These are phyloP conservation scores for Listronotus bonariensis DNA, from an alignment of 1,140 invertebrate species.

Conservation along the genomic window DNA sequence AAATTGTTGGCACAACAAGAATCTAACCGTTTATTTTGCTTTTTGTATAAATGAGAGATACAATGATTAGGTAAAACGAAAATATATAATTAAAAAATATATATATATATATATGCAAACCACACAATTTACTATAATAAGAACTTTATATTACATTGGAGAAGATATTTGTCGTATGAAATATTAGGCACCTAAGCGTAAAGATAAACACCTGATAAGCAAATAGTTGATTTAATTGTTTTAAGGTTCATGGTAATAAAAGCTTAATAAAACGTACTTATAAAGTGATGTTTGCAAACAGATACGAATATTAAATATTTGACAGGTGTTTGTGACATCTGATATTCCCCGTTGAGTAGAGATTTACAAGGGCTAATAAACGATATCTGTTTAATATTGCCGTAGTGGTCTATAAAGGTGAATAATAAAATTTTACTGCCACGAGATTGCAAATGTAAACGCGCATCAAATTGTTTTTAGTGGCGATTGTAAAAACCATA, in stretches of 20 bases:
- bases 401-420: slow-evolving; percentile 47
- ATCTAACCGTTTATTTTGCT: too few relatives aligned
- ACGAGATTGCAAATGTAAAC: slow-evolving; percentile 44
- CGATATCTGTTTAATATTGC: slow-evolving; percentile 49
- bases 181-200: neutral
- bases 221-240: slow-evolving; percentile 20
- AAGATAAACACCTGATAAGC: slow-evolving; percentile 10
- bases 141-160: too few relatives aligned
- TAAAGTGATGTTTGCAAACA: slow-evolving; percentile 40
- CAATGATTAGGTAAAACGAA: too few relatives aligned
- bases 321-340: slow-evolving; percentile 50
- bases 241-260: slow-evolving; percentile 35
- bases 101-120: too few relatives aligned
- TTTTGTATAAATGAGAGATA: too few relatives aligned
- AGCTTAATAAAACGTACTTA: slow-evolving; percentile 28
- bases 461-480: slow-evolving; percentile 35
- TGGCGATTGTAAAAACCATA: slow-evolving; percentile 25
- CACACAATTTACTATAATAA: too few relatives aligned
- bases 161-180: too few relatives aligned
- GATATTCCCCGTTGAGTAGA: slow-evolving; percentile 47
- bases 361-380: slow-evolving; percentile 52
- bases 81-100: too few relatives aligned
- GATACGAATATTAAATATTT: slow-evolving; percentile 44
- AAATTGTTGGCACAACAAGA: too few relatives aligned
- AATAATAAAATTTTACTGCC: slow-evolving; percentile 50